Evolutionary conservation across 2,888 invertebrate species (phyloP).

Genomic region (Tachystola acroxantha): DNA sequence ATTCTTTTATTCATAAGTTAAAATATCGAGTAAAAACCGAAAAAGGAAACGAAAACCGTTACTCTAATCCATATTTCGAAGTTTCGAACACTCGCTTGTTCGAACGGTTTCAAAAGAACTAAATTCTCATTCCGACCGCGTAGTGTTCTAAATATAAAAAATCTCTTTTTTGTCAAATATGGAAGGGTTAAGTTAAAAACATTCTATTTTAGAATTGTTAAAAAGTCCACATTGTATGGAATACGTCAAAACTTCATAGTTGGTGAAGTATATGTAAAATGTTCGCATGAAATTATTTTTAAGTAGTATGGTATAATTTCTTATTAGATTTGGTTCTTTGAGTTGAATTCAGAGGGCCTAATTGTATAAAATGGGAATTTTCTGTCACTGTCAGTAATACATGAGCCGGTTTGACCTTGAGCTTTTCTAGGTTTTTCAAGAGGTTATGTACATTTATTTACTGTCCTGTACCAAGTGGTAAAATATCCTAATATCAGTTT

Average conservation of each 20-base stretch:
- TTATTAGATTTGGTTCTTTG: not conserved
- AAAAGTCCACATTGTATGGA: conserved; percentile 77
- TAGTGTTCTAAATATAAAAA: conserved; percentile 73
- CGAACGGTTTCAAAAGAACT: conserved; percentile 67
- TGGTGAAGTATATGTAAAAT: conserved; percentile 36
- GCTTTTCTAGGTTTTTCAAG: too few species aligned
- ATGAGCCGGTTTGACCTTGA: too few species aligned
- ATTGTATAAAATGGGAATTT: too few species aligned
- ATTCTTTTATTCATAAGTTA: conserved; percentile 26
- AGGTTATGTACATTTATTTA: too few species aligned
- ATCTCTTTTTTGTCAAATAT: conserved; percentile 75
- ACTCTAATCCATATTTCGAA: conserved; percentile 52
- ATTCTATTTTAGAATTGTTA: conserved; percentile 77
- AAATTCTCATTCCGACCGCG: conserved; percentile 67
- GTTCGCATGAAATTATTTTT: conserved; percentile 1
- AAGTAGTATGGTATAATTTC: too few species aligned
- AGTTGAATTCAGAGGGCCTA: too few species aligned
- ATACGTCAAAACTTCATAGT: conserved; percentile 75
- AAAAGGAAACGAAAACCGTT: conserved; percentile 37
- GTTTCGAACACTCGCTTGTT: conserved; percentile 53
- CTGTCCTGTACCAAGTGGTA: too few species aligned
- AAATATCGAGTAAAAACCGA: conserved; percentile 23
- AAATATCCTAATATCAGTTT: too few species aligned
- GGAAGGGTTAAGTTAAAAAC: conserved; percentile 78
- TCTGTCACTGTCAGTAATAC: too few species aligned